Percentiles rank a stretch among this genome's conserved stretches.
phyloP scores from a whole-genome alignment of 2,888 invertebrate species.

The Epirrhoe alternata region DNA sequence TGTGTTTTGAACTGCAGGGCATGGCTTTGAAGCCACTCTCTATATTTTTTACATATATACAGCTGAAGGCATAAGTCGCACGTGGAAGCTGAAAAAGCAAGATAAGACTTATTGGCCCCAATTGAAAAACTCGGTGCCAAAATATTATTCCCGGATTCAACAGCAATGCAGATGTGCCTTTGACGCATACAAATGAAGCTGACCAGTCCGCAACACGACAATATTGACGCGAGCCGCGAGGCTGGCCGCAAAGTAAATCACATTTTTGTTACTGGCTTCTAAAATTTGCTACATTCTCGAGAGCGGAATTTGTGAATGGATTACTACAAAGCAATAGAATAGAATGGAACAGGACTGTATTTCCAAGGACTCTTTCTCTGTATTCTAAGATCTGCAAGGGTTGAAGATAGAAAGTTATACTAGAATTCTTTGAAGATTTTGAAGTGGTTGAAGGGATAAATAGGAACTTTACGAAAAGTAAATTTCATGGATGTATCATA shows the following conservation, averaged over 20 bases:
- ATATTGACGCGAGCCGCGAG: slow-evolving; percentile 22
- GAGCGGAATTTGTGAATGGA: too few species aligned
- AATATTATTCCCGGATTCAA: slow-evolving; percentile 64
- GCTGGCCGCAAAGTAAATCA: slow-evolving; percentile 12
- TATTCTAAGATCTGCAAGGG: too few species aligned
- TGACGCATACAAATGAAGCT: slow-evolving; percentile 64
- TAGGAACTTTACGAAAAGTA: too few species aligned
- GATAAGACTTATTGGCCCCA: slow-evolving; percentile 46
- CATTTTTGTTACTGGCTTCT: background rate
- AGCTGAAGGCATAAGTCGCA: background rate
- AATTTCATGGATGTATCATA: too few species aligned
- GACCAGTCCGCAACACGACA: slow-evolving; percentile 22
- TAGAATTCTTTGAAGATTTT: too few species aligned
- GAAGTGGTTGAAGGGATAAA: too few species aligned
- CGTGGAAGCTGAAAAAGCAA: background rate
- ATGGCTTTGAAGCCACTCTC: too few species aligned
- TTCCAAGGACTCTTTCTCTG: background rate
- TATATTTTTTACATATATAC: background rate
- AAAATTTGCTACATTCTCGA: too few species aligned
- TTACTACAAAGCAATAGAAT: too few species aligned
- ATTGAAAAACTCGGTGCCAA: slow-evolving; percentile 68
- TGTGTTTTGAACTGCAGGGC: too few species aligned
- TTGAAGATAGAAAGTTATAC: too few species aligned
- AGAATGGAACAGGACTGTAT: background rate
- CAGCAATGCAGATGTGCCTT: slow-evolving; percentile 79